These are phyloP conservation scores for Pangasius macronema DNA, from an alignment of 2,797 vertebrate genomes.

Conservation along the genomic window DNA sequence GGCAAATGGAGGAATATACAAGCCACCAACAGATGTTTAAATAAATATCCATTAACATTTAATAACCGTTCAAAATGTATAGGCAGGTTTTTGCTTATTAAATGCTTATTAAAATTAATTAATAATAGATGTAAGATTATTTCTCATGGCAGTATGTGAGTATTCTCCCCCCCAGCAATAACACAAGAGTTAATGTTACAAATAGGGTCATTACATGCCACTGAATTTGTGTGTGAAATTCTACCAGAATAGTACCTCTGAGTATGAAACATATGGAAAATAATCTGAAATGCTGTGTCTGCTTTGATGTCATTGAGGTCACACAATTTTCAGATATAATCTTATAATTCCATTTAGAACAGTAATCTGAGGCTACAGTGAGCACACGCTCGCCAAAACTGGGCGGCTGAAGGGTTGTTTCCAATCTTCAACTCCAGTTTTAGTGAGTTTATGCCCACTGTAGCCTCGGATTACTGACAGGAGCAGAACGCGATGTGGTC, in stretches of 20 bases:
- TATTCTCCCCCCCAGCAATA: not conserved
- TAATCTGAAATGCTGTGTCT: not conserved
- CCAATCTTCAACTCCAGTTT: not conserved
- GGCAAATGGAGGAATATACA: not conserved
- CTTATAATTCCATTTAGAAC: not conserved
- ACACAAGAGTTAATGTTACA: not conserved
- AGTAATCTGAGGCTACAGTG: not conserved
- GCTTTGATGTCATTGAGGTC: not conserved
- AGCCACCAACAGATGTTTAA: not conserved
- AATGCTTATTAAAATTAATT: not conserved
- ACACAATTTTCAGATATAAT: not conserved
- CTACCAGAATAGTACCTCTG: not conserved
- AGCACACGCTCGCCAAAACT: not conserved
- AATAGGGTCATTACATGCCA: not conserved
- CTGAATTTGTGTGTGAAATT: not conserved
- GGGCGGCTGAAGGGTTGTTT: not conserved
- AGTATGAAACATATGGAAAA: not conserved
- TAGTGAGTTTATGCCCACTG: not conserved
- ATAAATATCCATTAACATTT: not conserved
- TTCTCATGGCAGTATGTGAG: conserved; percentile 1
- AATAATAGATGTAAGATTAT: not conserved
- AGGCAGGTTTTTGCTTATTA: conserved; percentile 1
- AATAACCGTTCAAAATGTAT: not conserved
- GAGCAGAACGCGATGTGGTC: not conserved
- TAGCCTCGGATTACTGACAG: not conserved